phyloP scores from a whole-genome alignment of 1,140 invertebrate genomes.

The Physella acuta region DNA sequence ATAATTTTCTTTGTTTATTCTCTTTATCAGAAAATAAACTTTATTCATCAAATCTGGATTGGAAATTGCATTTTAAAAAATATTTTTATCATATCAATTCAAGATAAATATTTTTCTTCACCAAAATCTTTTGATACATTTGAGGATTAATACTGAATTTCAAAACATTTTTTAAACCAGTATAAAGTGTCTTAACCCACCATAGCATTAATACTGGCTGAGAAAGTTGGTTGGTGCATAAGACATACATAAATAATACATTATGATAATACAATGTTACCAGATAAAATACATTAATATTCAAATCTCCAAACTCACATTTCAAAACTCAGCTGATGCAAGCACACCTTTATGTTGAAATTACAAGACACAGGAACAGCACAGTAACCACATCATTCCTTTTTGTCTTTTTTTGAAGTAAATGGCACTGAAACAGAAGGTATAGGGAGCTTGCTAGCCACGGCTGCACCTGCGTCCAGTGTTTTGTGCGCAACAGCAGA shows the following conservation, averaged over 20 bases:
- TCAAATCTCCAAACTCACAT: background rate
- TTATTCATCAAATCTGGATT: too few relatives aligned
- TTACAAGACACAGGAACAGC: background rate
- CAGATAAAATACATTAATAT: background rate
- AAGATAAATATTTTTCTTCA: too few relatives aligned
- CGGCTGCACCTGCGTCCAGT: slow-evolving; percentile 45
- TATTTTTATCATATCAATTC: too few relatives aligned
- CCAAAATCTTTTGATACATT: too few relatives aligned
- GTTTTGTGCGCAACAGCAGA: slow-evolving; percentile 46
- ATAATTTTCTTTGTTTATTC: too few relatives aligned
- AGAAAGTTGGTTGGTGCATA: too few relatives aligned
- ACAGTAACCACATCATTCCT: slow-evolving; percentile 33
- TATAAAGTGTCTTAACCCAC: too few relatives aligned
- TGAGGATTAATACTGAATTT: too few relatives aligned
- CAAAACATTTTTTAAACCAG: background rate
- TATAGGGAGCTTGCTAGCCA: slow-evolving; percentile 47
- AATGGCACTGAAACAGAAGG: slow-evolving; percentile 39
- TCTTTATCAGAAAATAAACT: too few relatives aligned
- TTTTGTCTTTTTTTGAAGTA: slow-evolving; percentile 48
- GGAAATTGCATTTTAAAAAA: too few relatives aligned
- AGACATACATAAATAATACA: background rate
- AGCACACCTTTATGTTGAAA: background rate
- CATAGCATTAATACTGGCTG: background rate
- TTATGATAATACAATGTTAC: background rate
- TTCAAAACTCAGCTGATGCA: background rate